A percentile compares a stretch with the other conserved stretches of the same genome.
phyloP scores from a whole-genome alignment of 1,140 invertebrate species.

The Caenorhabditis brenneri region DNA sequence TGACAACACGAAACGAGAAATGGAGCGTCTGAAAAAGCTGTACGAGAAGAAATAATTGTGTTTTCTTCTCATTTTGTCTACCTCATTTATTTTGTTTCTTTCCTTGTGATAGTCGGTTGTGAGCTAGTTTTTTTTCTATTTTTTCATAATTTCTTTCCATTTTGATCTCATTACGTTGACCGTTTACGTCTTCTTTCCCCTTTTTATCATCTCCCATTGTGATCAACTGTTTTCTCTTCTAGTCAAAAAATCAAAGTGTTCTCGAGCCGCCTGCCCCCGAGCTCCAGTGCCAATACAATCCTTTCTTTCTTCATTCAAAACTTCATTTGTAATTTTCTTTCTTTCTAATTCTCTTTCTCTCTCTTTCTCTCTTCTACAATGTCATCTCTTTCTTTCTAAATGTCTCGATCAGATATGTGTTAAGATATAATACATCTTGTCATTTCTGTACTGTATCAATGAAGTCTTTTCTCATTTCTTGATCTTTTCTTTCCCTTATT shows the following conservation, averaged over 20 bases:
- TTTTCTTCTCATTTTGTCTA: neutral
- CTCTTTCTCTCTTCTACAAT: neutral
- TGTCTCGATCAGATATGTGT: slow-evolving; percentile 4
- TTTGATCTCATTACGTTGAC: slow-evolving; percentile 2
- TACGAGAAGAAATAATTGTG: slow-evolving; percentile 42
- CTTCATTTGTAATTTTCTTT: neutral
- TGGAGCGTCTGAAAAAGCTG: slow-evolving; percentile 46
- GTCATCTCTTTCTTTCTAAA: neutral
- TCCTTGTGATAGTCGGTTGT: slow-evolving; percentile 32
- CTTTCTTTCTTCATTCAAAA: neutral
- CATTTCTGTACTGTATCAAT: slow-evolving; percentile 8
- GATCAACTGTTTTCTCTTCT: neutral
- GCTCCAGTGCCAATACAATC: slow-evolving; percentile 7
- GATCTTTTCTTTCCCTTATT: neutral
- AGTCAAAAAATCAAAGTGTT: slow-evolving; percentile 8
- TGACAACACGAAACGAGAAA: slow-evolving; percentile 58
- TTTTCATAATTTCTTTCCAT: neutral
- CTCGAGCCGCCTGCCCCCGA: neutral
- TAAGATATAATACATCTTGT: slow-evolving; percentile 8
- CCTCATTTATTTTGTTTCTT: neutral
- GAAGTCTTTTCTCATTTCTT: neutral
- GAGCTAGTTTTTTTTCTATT: slow-evolving; percentile 14
- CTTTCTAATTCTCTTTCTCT: neutral
- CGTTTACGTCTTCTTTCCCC: neutral
- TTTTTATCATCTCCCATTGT: slow-evolving; percentile 24